These are phyloP conservation scores for Misgurnus mizolepis DNA, from an alignment of 2,113 vertebrate genomes.

Conservation along the genomic window DNA sequence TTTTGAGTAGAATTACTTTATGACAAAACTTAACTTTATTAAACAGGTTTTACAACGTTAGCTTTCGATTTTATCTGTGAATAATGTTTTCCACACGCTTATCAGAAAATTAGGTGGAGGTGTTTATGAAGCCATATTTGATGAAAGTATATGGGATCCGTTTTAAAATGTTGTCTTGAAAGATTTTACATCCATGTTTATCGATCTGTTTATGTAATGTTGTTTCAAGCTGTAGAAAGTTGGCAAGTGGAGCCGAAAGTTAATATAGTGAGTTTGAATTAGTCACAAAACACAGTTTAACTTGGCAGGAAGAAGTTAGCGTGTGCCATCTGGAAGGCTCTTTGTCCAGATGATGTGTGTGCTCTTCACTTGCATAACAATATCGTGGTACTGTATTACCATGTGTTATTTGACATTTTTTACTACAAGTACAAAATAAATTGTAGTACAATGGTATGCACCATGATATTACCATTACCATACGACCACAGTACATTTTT, in stretches of 20 bases:
- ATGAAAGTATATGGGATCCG: no score
- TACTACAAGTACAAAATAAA: no score
- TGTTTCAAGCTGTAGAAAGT: not conserved
- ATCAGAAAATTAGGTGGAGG: no score
- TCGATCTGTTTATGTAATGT: not conserved
- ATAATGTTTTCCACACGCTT: no score
- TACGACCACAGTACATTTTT: not conserved
- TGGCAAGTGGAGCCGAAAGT: not conserved
- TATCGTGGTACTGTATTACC: not conserved
- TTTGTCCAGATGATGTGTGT: not conserved
- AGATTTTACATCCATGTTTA: not conserved
- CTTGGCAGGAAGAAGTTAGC: not conserved
- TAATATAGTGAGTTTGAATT: constrained; percentile 2
- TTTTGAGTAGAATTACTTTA: no score
- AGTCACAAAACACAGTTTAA: not conserved
- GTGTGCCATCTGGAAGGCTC: not conserved
- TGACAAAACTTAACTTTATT: no score
- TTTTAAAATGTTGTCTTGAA: not conserved
- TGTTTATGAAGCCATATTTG: no score
- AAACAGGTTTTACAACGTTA: no score
- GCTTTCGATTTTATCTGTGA: no score
- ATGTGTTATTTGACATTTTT: not conserved
- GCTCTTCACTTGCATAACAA: not conserved
- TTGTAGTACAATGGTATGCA: not conserved
- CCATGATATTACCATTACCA: not conserved